phyloP scores from a whole-genome alignment of 2,888 invertebrate genomes.

The Nephrotoma appendiculata region DNA sequence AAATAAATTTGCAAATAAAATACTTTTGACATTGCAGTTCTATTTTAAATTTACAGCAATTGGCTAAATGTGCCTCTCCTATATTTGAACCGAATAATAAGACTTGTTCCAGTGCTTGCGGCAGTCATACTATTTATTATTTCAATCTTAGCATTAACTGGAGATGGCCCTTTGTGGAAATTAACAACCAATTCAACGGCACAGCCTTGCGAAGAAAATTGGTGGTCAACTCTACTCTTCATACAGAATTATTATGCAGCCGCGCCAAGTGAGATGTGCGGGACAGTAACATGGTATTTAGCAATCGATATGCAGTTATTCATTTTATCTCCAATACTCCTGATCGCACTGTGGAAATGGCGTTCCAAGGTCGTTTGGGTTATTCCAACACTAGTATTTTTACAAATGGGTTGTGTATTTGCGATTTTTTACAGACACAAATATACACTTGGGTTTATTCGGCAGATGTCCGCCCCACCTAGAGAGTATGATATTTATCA shows the following conservation, averaged over 20 bases:
- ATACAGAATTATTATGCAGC: slow-evolving; percentile 21
- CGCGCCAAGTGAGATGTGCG: neutral
- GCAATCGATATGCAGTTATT: neutral
- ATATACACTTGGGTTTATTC: neutral
- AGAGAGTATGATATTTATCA: neutral
- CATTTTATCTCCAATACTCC: neutral
- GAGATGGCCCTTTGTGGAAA: neutral
- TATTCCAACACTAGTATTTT: neutral
- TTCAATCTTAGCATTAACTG: neutral
- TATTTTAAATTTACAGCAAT: too few species aligned
- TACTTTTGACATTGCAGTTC: too few species aligned
- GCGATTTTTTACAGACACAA: neutral
- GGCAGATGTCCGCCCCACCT: neutral
- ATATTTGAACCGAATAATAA: neutral
- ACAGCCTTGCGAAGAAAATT: slow-evolving; percentile 18
- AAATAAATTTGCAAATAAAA: neutral
- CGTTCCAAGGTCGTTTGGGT: neutral
- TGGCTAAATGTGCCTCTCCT: neutral
- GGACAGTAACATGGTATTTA: neutral
- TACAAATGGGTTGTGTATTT: neutral
- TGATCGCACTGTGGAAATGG: neutral
- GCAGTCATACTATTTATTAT: neutral
- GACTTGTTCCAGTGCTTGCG: neutral
- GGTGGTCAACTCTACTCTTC: slow-evolving; percentile 26
- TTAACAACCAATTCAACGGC: neutral